Conservation (phyloP, 2,797 vertebrate species). For the Halcyon badia region DNA sequence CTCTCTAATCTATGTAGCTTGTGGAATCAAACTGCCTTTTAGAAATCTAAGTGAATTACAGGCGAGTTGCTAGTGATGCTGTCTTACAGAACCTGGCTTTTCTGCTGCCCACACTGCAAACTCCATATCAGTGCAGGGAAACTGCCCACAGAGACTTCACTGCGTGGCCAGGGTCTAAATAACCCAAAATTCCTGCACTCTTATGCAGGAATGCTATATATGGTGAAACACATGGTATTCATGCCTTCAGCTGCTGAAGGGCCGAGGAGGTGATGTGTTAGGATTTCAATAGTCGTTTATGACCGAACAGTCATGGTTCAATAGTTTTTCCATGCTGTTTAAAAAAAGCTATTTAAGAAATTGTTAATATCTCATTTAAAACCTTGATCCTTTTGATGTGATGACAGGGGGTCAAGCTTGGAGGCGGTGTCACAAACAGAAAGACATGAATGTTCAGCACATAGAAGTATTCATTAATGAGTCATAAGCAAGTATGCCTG, state of each 20-base stretch:
- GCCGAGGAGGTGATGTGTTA: neutral
- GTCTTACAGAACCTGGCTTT: neutral
- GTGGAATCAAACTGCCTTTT: neutral
- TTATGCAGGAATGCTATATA: neutral
- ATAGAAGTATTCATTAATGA: slow-evolving; percentile 75
- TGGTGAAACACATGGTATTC: neutral
- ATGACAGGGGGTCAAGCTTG: slow-evolving; percentile 60
- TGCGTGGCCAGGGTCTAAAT: neutral
- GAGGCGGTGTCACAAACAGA: slow-evolving; percentile 58
- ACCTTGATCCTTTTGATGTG: slow-evolving; percentile 60
- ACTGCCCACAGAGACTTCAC: neutral
- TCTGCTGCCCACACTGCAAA: neutral
- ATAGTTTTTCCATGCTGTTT: slow-evolving; percentile 15
- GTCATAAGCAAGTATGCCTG: slow-evolving; percentile 41
- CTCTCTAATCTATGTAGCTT: neutral
- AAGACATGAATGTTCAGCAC: slow-evolving; percentile 54
- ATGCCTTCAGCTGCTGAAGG: neutral
- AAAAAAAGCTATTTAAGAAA: slow-evolving; percentile 56
- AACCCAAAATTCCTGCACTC: neutral
- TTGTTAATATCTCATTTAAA: slow-evolving; percentile 52
- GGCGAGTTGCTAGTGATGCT: neutral
- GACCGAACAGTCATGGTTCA: slow-evolving; percentile 38
- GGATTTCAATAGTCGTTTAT: slow-evolving; percentile 6
- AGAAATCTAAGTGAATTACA: neutral
- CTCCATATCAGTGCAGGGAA: neutral